These are phyloP conservation scores for Osedax frankpressi DNA, from an alignment of 2,888 invertebrate genomes.

Conservation along the genomic window DNA sequence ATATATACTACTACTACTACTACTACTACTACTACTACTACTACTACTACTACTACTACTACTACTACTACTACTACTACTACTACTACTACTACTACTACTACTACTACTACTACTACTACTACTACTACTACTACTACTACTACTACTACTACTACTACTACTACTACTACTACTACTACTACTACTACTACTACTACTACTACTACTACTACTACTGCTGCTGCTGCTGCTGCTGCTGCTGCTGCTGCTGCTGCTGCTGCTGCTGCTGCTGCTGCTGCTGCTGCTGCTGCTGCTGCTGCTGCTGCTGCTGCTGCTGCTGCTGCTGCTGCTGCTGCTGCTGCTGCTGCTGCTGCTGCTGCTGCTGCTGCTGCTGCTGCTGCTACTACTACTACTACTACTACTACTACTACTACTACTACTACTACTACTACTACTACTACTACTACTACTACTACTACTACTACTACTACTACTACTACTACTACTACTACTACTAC, in stretches of 20 bases:
- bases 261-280: neutral
- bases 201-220: constrained; percentile 5
- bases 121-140: neutral
- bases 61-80: constrained; percentile 6
- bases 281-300: neutral
- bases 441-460: constrained; percentile 7
- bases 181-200: constrained; percentile 4
- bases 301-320: neutral
- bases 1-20: constrained; percentile 10
- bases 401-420: constrained; percentile 3
- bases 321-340: neutral
- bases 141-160: neutral
- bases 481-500: neutral
- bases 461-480: constrained; percentile 2
- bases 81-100: neutral
- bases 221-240: constrained; percentile 1
- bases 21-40: constrained; percentile 10
- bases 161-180: constrained; percentile 12
- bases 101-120: constrained; percentile 8
- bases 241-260: neutral
- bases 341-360: neutral
- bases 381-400: neutral
- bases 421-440: constrained; percentile 11
- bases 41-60: constrained; percentile 5
- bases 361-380: neutral